Evolutionary conservation across 2,888 invertebrate species (phyloP).

Genomic region (Ormyrus labotus): DNA sequence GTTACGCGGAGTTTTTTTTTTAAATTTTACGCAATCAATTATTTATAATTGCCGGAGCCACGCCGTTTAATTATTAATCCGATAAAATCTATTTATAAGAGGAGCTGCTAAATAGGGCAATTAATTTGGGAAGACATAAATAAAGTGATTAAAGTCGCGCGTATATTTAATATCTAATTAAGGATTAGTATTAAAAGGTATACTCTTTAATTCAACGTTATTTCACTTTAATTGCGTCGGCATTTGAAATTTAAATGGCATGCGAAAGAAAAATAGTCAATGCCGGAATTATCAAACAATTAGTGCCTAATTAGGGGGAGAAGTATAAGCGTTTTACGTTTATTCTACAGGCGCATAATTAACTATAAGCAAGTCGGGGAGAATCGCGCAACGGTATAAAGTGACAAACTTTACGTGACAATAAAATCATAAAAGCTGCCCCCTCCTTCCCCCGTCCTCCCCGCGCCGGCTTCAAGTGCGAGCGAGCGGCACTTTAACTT

Average conservation of each 20-base stretch:
- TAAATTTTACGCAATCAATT: too few species aligned
- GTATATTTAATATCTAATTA: neutral
- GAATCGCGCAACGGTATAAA: conserved; percentile 34
- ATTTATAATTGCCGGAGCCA: too few species aligned
- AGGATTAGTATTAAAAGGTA: too few species aligned
- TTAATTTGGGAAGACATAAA: neutral
- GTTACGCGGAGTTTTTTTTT: too few species aligned
- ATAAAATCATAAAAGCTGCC: conserved; percentile 52
- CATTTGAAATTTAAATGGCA: conserved; percentile 8
- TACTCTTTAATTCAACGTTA: neutral
- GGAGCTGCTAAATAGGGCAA: neutral
- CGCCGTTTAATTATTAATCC: too few species aligned
- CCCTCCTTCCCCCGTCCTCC: too few species aligned
- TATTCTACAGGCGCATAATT: conserved; percentile 38
- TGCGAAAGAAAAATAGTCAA: neutral
- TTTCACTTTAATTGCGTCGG: conserved; percentile 10
- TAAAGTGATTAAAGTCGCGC: neutral
- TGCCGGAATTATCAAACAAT: conserved; percentile 42
- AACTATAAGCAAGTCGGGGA: conserved; percentile 28
- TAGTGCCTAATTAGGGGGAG: conserved; percentile 41
- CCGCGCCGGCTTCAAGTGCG: conserved; percentile 19
- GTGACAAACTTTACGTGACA: conserved; percentile 49
- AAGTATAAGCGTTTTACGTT: conserved; percentile 20
- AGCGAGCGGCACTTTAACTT: conserved; percentile 43
- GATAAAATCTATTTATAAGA: too few species aligned